Evolutionary conservation across 2,113 vertebrate species (phyloP).

Genomic region (Phalacrocorax aristotelis): DNA sequence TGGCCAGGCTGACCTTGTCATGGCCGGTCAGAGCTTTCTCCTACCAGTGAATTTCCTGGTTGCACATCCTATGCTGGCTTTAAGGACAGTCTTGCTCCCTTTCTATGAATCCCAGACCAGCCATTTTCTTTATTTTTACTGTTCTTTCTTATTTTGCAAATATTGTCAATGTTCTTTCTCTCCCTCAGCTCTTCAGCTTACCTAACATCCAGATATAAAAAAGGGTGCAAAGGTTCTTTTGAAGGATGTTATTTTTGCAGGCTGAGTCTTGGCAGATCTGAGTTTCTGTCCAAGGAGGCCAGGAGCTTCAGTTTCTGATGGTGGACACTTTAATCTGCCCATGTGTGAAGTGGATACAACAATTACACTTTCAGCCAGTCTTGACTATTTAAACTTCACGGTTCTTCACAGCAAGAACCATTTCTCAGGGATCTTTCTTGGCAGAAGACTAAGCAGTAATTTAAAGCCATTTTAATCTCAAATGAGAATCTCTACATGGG

Average conservation of each 20-base stretch:
- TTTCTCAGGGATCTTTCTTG: constrained; percentile 35
- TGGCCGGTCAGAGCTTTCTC: not conserved
- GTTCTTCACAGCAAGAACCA: constrained; percentile 42
- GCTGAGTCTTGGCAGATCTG: not conserved
- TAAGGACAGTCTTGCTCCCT: not conserved
- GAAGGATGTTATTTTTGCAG: not conserved
- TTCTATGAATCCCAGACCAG: not conserved
- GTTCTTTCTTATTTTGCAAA: not conserved
- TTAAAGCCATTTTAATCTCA: constrained; percentile 62
- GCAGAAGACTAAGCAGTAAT: constrained; percentile 51
- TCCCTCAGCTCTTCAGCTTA: not conserved
- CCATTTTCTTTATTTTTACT: not conserved
- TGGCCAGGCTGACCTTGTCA: not conserved
- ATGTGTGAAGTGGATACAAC: constrained; percentile 17
- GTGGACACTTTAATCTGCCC: not conserved
- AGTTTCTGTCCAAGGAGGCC: not conserved
- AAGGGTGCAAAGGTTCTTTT: not conserved
- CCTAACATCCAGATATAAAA: not conserved
- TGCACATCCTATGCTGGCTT: not conserved
- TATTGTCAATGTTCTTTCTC: not conserved
- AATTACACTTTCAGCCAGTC: not conserved
- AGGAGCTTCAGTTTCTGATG: not conserved
- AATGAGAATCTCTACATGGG: constrained; percentile 55
- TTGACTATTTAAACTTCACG: constrained; percentile 21
- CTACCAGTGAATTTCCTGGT: not conserved